Conservation (phyloP, 2,888 invertebrate species). For the Agelastica alni region DNA sequence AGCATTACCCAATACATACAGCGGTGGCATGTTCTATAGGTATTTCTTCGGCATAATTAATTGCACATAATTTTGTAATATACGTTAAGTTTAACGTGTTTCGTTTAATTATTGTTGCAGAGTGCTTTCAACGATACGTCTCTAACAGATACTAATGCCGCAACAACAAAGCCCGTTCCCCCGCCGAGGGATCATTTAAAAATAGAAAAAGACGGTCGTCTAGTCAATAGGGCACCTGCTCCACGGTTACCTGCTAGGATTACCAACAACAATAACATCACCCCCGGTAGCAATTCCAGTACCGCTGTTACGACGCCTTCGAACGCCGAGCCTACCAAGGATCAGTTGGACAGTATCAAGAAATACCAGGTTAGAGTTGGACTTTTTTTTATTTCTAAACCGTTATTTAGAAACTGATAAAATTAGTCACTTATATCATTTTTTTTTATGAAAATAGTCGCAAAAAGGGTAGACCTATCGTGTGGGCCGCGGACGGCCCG, state of each 20-base stretch:
- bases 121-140: conserved; percentile 49
- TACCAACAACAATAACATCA: conserved; percentile 58
- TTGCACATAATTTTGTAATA: too few relatives aligned
- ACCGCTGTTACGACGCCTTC: conserved; percentile 49
- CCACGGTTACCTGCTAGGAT: conserved; percentile 71
- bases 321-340: conserved; percentile 72
- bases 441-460: too few relatives aligned
- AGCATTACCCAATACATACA: too few relatives aligned
- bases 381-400: neutral
- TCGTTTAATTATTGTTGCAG: conserved; percentile 39
- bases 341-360: conserved; percentile 88
- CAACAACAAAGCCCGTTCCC: conserved; percentile 59
- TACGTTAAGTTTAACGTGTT: too few relatives aligned
- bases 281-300: conserved; percentile 13
- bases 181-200: conserved; percentile 69
- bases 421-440: too few relatives aligned
- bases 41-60: too few relatives aligned
- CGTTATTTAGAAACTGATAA: too few relatives aligned
- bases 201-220: conserved; percentile 65
- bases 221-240: conserved; percentile 68
- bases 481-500: too few relatives aligned
- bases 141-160: conserved; percentile 35
- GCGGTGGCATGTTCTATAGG: too few relatives aligned
- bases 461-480: too few relatives aligned
- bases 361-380: conserved; percentile 80